Conservation (phyloP, 2,113 vertebrate genomes). For the Lampris megalopsis region DNA sequence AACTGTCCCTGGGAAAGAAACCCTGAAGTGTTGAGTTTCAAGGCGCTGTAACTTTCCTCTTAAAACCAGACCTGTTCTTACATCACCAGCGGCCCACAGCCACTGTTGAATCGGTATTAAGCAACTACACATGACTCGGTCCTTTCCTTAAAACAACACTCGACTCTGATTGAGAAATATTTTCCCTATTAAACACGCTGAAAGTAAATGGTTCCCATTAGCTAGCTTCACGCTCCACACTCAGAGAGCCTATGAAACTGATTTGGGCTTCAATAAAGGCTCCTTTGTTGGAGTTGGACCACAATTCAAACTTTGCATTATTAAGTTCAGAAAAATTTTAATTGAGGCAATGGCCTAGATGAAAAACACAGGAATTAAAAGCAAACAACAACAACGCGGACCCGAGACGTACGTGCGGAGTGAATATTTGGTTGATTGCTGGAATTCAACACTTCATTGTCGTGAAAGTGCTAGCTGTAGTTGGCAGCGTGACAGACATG, state of each 20-base stretch:
- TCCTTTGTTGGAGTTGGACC: conserved; percentile 9
- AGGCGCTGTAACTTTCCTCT: neutral
- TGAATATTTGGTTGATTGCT: too few species aligned
- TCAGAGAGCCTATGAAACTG: conserved; percentile 7
- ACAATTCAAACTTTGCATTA: neutral
- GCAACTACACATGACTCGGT: neutral
- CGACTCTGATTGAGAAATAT: conserved; percentile 46
- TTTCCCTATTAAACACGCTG: conserved; percentile 63
- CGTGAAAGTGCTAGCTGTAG: too few species aligned
- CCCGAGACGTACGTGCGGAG: too few species aligned
- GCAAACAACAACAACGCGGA: too few species aligned
- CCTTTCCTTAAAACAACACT: conserved; percentile 7
- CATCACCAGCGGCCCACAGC: neutral
- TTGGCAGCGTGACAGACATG: too few species aligned
- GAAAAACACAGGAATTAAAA: too few species aligned
- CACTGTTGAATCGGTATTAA: conserved; percentile 26
- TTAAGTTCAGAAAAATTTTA: neutral
- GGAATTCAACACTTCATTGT: too few species aligned
- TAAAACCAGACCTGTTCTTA: neutral
- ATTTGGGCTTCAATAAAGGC: conserved; percentile 34
- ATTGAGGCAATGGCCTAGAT: conserved; percentile 7
- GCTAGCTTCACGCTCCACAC: neutral
- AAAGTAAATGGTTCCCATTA: conserved; percentile 40
- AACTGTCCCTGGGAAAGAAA: neutral
- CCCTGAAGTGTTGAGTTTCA: neutral